Percentiles rank a stretch among this genome's conserved stretches.
phyloP scores from a whole-genome alignment of 2,113 vertebrate species.

The Leptosomus discolor region DNA sequence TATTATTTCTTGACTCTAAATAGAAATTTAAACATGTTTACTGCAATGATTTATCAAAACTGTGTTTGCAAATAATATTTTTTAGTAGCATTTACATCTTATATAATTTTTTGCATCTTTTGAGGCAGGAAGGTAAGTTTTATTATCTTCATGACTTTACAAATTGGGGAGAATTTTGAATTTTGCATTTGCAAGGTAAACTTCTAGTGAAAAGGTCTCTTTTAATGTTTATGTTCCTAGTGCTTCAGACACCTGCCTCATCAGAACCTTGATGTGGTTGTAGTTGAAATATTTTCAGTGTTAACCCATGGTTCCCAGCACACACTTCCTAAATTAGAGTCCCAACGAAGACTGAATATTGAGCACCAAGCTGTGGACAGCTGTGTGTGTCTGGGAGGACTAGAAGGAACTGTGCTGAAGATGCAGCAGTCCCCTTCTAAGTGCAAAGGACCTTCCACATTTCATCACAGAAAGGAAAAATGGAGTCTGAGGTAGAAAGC shows the following conservation, averaged over 20 bases:
- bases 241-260: background rate
- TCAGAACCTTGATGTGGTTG: background rate
- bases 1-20: background rate
- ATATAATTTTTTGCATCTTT: background rate
- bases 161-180: background rate
- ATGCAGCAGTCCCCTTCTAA: background rate
- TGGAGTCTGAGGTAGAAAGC: background rate
- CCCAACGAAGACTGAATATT: background rate
- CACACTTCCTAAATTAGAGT: background rate
- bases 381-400: background rate
- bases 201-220: background rate
- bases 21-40: background rate
- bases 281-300: background rate
- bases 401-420: background rate
- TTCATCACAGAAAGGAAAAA: background rate
- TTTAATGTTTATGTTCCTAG: background rate
- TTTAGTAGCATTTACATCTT: background rate
- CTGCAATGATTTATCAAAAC: background rate
- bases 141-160: background rate
- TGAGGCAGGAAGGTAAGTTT: slow-evolving; percentile 55
- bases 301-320: background rate
- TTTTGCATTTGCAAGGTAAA: background rate
- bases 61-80: background rate
- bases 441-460: background rate
- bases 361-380: background rate